Evolutionary conservation across 2,888 invertebrate genomes (phyloP).

Genomic region (Ochropleura plecta): DNA sequence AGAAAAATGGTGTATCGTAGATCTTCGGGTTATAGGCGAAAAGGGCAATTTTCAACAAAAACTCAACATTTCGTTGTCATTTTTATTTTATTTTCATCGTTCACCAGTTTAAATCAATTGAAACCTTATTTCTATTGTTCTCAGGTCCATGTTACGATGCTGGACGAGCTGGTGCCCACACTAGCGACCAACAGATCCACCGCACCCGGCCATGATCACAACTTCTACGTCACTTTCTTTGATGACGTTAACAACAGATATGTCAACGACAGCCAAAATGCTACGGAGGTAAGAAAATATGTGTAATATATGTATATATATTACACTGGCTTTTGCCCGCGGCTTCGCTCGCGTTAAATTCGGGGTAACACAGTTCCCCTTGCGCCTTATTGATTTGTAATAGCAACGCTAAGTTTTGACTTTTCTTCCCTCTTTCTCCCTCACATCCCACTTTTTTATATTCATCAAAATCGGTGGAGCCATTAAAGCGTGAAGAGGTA

Average conservation of each 20-base stretch:
- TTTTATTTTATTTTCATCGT: not conserved
- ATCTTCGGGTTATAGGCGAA: not conserved
- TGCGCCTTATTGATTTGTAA: no score
- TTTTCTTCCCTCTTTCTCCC: no score
- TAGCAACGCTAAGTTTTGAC: no score
- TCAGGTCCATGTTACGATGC: conserved; percentile 78
- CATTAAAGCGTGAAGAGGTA: no score
- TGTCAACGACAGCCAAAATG: conserved; percentile 74
- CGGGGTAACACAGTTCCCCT: no score
- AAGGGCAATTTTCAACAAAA: no score
- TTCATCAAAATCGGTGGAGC: no score
- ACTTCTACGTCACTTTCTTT: conserved; percentile 78
- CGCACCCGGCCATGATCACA: conserved; percentile 69
- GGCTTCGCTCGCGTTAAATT: no score
- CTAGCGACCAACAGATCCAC: conserved; percentile 76
- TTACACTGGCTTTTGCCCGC: no score
- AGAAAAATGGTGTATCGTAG: not conserved
- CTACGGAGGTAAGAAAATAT: conserved; percentile 76
- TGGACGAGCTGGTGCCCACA: conserved; percentile 80
- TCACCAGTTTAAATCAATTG: not conserved
- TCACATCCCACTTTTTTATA: no score
- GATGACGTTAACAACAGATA: conserved; percentile 75
- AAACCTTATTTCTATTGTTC: conserved; percentile 4
- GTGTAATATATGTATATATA: no score
- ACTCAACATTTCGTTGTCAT: not conserved